Conservation (phyloP, 2,113 vertebrate genomes). For the Parotia lawesii region DNA sequence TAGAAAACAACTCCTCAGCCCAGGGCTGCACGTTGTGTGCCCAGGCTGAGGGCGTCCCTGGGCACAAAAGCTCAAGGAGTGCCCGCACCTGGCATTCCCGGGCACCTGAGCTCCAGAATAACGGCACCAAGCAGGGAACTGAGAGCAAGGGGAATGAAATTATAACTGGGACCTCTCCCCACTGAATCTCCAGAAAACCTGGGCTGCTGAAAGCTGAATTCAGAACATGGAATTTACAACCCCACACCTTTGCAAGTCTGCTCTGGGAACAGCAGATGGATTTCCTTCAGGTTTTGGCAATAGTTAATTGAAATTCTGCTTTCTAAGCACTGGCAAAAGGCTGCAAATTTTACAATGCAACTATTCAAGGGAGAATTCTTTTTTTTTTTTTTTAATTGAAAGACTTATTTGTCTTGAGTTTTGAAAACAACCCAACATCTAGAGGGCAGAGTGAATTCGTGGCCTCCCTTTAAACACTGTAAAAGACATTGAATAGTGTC, state of each 20-base stretch:
- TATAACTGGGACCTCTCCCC: not conserved
- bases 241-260: not conserved
- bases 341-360: not conserved
- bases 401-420: slow-evolving; percentile 15
- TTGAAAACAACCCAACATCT: not conserved
- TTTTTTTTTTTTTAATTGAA: not conserved
- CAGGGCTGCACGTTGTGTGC: not conserved
- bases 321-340: slow-evolving; percentile 9
- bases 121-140: not conserved
- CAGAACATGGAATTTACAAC: not conserved
- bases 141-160: not conserved
- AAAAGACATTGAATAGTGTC: not conserved
- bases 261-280: not conserved
- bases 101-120: not conserved
- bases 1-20: not conserved
- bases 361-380: not conserved
- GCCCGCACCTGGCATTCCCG: not conserved
- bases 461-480: not conserved
- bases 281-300: not conserved
- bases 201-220: not conserved
- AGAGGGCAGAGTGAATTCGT: not conserved
- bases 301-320: not conserved
- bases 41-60: not conserved
- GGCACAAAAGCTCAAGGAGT: not conserved
- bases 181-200: not conserved